These are phyloP conservation scores for Hemibagrus guttatus DNA, from an alignment of 2,797 vertebrate genomes.

Conservation along the genomic window DNA sequence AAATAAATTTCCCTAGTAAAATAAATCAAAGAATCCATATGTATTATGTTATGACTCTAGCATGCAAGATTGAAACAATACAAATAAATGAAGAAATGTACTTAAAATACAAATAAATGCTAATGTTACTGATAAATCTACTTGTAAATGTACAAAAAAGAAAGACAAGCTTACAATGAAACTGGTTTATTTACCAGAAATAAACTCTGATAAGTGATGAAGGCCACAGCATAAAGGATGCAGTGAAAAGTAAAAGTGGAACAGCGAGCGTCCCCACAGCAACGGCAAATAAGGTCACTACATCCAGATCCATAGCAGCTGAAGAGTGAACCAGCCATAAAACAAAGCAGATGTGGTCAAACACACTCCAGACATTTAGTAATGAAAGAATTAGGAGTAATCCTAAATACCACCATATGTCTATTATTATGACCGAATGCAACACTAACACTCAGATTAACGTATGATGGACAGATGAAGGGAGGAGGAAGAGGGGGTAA, in stretches of 20 bases:
- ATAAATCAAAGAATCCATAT: background rate
- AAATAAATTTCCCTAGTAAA: no score
- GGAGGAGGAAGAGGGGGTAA: no score
- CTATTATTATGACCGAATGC: background rate
- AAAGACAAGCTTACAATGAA: background rate
- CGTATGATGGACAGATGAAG: background rate
- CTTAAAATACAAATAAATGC: background rate
- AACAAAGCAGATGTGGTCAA: background rate
- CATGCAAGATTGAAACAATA: background rate
- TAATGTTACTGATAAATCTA: background rate
- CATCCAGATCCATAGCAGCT: constrained; percentile 84
- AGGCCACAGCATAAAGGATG: constrained; percentile 91
- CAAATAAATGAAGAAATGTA: background rate
- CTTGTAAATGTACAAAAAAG: background rate
- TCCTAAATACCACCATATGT: constrained; percentile 3
- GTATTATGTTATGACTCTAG: background rate
- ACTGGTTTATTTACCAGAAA: constrained; percentile 83
- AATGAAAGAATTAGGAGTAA: background rate
- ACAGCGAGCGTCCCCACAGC: constrained; percentile 87
- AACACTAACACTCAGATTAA: constrained; percentile 12
- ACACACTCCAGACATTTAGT: background rate
- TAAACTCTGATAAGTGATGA: constrained; percentile 91
- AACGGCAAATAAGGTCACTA: constrained; percentile 89
- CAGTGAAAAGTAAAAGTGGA: constrained; percentile 92
- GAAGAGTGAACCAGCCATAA: constrained; percentile 39